Conservation (phyloP, 2,888 invertebrate genomes). For the Meghimatium bilineatum region DNA sequence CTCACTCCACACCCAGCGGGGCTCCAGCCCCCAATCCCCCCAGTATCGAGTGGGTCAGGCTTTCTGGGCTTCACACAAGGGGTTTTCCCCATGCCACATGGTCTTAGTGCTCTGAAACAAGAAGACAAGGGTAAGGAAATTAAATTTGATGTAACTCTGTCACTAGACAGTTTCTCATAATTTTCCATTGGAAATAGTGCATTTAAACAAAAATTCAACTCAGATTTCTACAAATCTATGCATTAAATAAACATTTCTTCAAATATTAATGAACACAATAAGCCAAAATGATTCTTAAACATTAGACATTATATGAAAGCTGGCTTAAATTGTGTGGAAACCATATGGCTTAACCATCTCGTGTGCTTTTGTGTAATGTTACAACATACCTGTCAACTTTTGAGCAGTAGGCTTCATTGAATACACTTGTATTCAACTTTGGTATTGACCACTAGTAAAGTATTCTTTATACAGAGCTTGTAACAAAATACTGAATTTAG, state of each 20-base stretch:
- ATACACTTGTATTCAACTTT: too few species aligned
- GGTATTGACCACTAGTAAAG: too few species aligned
- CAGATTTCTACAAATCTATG: not conserved
- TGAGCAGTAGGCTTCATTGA: too few species aligned
- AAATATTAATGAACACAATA: not conserved
- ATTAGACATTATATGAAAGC: not conserved
- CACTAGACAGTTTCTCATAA: not conserved
- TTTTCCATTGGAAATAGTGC: not conserved
- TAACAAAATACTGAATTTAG: too few species aligned
- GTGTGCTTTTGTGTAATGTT: not conserved
- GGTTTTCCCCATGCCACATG: conserved; percentile 66
- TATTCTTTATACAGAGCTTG: too few species aligned
- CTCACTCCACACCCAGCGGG: conserved; percentile 76
- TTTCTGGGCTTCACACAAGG: conserved; percentile 66
- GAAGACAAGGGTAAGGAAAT: conserved; percentile 55
- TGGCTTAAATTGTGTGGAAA: conserved; percentile 10
- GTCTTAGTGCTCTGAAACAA: conserved; percentile 66
- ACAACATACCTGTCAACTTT: not conserved
- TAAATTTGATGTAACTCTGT: not conserved
- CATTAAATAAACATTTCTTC: not conserved
- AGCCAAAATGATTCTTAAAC: not conserved
- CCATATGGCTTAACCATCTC: conserved; percentile 8
- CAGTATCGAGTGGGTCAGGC: conserved; percentile 70
- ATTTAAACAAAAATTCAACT: not conserved
- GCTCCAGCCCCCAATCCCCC: conserved; percentile 76